phyloP scores from a whole-genome alignment of 2,113 vertebrate species.

The Pygathrix nemaeus region DNA sequence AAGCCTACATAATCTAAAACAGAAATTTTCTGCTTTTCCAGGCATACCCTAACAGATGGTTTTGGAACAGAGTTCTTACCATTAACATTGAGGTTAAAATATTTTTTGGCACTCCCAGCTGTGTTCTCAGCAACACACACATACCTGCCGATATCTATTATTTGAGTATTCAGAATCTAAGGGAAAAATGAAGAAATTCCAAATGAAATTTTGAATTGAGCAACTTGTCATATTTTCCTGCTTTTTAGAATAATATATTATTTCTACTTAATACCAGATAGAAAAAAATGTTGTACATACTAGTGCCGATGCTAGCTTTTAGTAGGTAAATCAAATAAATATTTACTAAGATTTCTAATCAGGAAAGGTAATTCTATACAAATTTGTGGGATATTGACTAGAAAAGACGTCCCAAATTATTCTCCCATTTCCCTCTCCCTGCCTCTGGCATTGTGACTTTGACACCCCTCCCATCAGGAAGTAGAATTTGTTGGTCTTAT shows the following conservation, averaged over 20 bases:
- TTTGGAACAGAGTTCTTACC: constrained; percentile 84
- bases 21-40: background rate
- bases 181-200: constrained; percentile 49
- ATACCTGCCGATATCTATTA: constrained; percentile 94
- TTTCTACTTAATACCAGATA: background rate
- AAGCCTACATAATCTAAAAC: background rate
- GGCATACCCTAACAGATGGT: background rate
- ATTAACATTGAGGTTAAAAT: constrained; percentile 95
- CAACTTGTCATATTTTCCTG: background rate
- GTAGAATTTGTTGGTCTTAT: background rate
- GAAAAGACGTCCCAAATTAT: background rate
- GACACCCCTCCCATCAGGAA: background rate
- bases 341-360: background rate
- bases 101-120: constrained; percentile 94
- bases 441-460: background rate
- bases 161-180: constrained; percentile 90
- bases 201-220: constrained; percentile 32
- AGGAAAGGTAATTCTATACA: background rate
- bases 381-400: background rate
- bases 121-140: constrained; percentile 91
- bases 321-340: background rate
- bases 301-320: background rate
- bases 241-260: background rate
- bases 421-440: background rate
- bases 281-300: background rate